Evolutionary conservation across 1,140 invertebrate genomes (phyloP), one percentile per base, ranked within the genome.

Genomic region (Cryptotermes secundus): DNA sequence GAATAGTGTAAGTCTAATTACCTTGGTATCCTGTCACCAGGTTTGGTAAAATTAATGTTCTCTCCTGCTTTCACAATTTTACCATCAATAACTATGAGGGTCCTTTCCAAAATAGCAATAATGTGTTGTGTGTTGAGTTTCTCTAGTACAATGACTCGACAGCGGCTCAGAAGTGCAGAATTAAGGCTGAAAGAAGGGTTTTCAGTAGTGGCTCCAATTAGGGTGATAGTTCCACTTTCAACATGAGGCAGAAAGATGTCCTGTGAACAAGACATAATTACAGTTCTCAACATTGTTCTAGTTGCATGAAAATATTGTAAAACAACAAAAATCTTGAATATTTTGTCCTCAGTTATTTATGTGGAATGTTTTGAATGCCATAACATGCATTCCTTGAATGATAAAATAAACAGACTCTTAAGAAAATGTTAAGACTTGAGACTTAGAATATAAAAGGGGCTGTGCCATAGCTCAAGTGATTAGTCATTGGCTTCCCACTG

Each of bases 131-230:
- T 87, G 53, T 90, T 88, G 42, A 97, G 89, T 89, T 96, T 96
- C 84, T 96, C 93, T 84, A 97, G 88, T 26, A 96, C 93, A 86
- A 96, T 92, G 7, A 97, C 95, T 85, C 93, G 90, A 87, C 95
- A 95, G 42, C 96, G 90, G 90, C 95, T 96, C 0, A 97, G 89
- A 12, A 97, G 89, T 0, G 96, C 95, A 85, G 92, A 93, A 88
- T 97, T 97, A 42, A 97, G 92, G 87, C 93, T 94, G 88, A 96
- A 97, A 1, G 95, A 96, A 79, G 96, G 96, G 90, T 97, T 97
- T 89, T 97, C 96, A 82, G 96, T 97, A 3, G 96, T 97, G 1
- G 96, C 96, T 59, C 96, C 96, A 84, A 97, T 93, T 80, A 97
- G 88, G 42, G 91, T 94, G n/a, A 97, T 94, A 14, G 93, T 94